Base-by-base conservation (phyloP, 2,888 invertebrate species). In the Loripinus fragilis region DNA sequence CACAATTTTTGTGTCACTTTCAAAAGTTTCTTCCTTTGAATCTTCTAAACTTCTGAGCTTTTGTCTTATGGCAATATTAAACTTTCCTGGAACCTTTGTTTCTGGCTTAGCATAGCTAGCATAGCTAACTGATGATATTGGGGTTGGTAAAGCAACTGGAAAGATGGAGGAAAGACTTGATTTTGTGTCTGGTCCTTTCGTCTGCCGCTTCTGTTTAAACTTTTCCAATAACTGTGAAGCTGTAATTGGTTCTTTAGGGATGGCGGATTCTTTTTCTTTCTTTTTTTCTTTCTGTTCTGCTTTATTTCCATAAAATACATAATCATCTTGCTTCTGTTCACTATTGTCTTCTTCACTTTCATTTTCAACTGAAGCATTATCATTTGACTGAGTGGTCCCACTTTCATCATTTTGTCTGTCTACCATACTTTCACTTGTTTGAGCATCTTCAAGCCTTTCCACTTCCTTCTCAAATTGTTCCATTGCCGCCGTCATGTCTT, bases 21-120 rank as follows among this genome's bases (percentile, higher is more conserved):
- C 60, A 60, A 60, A 60, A 33, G 60, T 60, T 23, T 85, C 85
- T 41, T 81, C 81, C 45, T 85, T 81, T 65, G 78, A 77, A 33
- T 81, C 81, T 76, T 83, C 85, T 20, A 84, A 64, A 65, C 76
- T 77, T 38, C 80, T 84, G n/a, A 81, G 42, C 35, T 84, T 84
- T n/a, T 38, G 35, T 52, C 81, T 76, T 2, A 84, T 81, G 33
- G 80, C 76, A 68, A 84, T 77, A 23, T 78, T 79, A 33, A 84
- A 81, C 72, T 84, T 81, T 41, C 79, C 81, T 28, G 64, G 38
- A 35, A 10, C 25, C 38, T 66, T 45, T 48, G 30, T 30, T 33
- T 55, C 55, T 25, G 68, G 48, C 15, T 48, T 68, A 1, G 33
- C 1, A 64, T 64, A 45, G 1, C 23, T 20, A 1, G 33, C 1